Base-by-base conservation (phyloP, 2,888 invertebrate genomes). In the Kryphioiulus occultus region DNA sequence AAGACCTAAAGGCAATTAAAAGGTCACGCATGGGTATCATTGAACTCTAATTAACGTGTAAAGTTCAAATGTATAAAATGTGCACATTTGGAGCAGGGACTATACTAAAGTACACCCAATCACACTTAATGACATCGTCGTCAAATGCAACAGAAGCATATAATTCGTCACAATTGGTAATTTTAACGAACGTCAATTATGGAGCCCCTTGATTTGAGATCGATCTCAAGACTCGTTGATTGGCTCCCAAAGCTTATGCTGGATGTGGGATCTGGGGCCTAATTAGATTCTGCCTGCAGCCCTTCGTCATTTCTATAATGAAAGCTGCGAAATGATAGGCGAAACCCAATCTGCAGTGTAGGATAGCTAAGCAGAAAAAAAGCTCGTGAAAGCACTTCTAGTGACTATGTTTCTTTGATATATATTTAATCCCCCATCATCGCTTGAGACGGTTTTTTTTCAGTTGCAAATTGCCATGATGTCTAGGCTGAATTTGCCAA, bases 301-400 rank as follows among this genome's bases (percentile, higher is more conserved):
- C 26, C 26, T 68, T 68, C 26, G 68, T 68, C 68, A n/a, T 26
- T 68, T 68, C 26, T 68, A 26, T 68, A 26, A 68, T n/a, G n/a
- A 68, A 68, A 26, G 68, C 10, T n/a, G 22, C 12, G 68, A 59
- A 59, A 59, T 59, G 59, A 59, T 59, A 59, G 59, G n/a, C n/a
- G 59, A 68, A 68, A 68, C 68, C 68, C 26, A 68, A 68, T 68
- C 68, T 68, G n/a, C n/a, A n/a, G n/a, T n/a, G n/a, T n/a, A 26
- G 19, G 68, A 26, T 26, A 10, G 68, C 68, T 35, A 7, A 7
- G n/a, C 0, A 68, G n/a, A n/a, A 26, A 12, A 22, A 68, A 26
- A 68, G 26, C 22, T 68, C 68, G 68, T 68, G 26, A 68, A 68
- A 68, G 68, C 68, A 22, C 68, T 68, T 68, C 68, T 22, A 68